Base-by-base conservation (phyloP, 2,113 vertebrate species). In the Solea senegalensis region DNA sequence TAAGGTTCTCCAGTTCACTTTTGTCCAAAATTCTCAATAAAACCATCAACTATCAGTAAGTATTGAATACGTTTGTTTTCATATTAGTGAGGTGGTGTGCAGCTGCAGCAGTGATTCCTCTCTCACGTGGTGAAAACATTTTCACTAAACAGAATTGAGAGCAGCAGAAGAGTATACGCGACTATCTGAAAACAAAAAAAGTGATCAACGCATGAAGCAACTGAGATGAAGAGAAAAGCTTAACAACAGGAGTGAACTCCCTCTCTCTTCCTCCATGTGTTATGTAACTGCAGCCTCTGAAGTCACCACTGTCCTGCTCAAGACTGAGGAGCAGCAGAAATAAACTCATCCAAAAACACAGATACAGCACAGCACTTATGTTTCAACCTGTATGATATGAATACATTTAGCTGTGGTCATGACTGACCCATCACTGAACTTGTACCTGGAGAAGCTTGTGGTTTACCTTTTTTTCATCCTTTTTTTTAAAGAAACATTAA, bases 271-370 rank as follows among this genome's bases (percentile, higher is more conserved):
- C 28, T 5, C 3, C 0, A 48, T 52, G 45, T 39, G 57, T 90
- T 90, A 83, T 80, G 88, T 82, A 90, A 90, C 64, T 13, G 44
- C 68, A 72, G 50, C 56, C 76, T 85, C 15, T 80, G 73, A 90
- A 88, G 74, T 85, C 78, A 82, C 54, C 76, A 3, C 56, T 4
- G 60, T 69, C 71, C 78, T 89, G 51, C 69, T 63, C 67, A 9
- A 70, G 83, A 57, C 88, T 74, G 67, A 27, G 63, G 50, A 26
- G 50, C 50, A 52, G 8, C 16, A 52, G 15, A 52, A 52, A 7
- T 3, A 44, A 10, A 44, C 43, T 44, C 43, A 44, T 44, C 43
- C 43, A 44, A 10, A 34, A 34, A 34, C 14, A n/a, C 14, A n/a
- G 15, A 7, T 49, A 44, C 59, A 52, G 9, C 57, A 14, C 49